Evolutionary conservation across 2,113 vertebrate species (phyloP), one percentile per base, ranked within the genome.

Genomic region (Phaethon lepturus): DNA sequence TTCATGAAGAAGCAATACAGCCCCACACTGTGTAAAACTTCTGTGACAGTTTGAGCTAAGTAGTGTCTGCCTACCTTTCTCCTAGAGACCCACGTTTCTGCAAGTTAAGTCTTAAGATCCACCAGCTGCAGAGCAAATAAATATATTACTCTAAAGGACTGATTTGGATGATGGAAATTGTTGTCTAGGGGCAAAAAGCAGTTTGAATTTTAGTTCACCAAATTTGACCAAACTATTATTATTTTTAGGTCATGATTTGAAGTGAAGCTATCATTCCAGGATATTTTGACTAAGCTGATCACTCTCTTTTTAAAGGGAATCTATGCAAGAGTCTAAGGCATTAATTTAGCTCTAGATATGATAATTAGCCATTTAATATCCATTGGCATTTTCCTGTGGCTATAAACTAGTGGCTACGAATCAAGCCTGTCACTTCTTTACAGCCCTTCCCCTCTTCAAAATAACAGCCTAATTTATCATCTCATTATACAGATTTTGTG

Each of bases 311-410:
- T n/a, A 40, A 75, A 88, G 45, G 31, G 92, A 76, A 80, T 40
- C 28, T 53, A 8, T 96, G 62, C 49, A 87, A 58, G 59, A 67
- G 7, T 85, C 62, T 91, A 73, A 79, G 44, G 17, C 49, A 56
- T 28, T 76, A 79, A 58, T 93, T 93, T 76, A 96, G 22, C 49
- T 93, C 33, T 53, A 94, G 33, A 28, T 93, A 90, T 76, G 59
- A 68, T 93, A 93, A 95, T 96, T 90, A 94, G 90, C 18, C 50
- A 83, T 92, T 95, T 93, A 93, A 95, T 88, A 63, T 80, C 90
- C 47, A 71, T 60, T 96, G 93, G 40, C 93, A 97, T 96, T 96
- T 96, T 89, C 64, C 71, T 64, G 40, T 44, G 13, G 77, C 67
- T 81, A 60, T 78, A 94, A 96, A 90, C 75, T 50, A 52, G 71